A percentile compares a stretch with the other conserved stretches of the same genome.
These are phyloP conservation scores for Lagorchestes hirsutus DNA, from an alignment of 2,797 vertebrate species.

Conservation along the genomic window DNA sequence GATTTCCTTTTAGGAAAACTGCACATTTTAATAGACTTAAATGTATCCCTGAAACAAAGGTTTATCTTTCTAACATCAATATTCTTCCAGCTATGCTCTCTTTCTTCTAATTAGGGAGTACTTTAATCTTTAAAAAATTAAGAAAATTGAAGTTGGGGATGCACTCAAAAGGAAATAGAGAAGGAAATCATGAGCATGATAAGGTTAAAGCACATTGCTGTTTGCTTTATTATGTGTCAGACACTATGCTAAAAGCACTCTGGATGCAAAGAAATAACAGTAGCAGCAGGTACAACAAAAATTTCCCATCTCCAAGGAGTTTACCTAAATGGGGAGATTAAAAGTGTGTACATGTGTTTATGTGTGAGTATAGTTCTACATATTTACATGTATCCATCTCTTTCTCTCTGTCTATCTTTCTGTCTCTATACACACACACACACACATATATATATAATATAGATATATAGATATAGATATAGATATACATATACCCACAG, in stretches of 20 bases:
- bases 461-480: too few species aligned
- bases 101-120: not conserved
- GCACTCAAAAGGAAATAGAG: not conserved
- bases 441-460: too few species aligned
- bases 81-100: not conserved
- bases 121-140: not conserved
- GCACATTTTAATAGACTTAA: not conserved
- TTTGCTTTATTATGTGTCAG: not conserved
- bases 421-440: too few species aligned
- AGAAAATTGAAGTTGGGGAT: not conserved
- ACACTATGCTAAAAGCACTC: not conserved
- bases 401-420: too few species aligned
- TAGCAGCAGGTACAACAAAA: not conserved
- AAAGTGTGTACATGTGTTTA: not conserved
- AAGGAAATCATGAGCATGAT: not conserved
- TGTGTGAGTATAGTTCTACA: not conserved
- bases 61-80: not conserved
- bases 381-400: too few species aligned
- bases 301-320: not conserved
- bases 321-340: not conserved
- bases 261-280: not conserved
- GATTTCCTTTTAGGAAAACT: not conserved
- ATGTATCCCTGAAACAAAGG: not conserved
- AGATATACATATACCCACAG: too few species aligned
- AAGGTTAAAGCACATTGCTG: not conserved